These are phyloP conservation scores for Sebastes umbrosus DNA, from an alignment of 2,797 vertebrate species.

Conservation along the genomic window DNA sequence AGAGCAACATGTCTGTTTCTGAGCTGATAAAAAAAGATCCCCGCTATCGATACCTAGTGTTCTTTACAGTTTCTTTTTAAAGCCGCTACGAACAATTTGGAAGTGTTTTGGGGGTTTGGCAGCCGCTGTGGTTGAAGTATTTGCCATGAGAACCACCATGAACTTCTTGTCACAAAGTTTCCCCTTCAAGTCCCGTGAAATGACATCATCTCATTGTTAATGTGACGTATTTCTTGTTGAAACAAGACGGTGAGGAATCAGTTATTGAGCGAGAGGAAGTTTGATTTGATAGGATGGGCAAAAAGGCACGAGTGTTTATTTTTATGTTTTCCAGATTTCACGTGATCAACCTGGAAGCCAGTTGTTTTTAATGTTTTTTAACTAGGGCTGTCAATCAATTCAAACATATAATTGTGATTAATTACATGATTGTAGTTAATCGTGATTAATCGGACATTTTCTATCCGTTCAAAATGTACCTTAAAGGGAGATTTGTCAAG, in stretches of 20 bases:
- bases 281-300: not conserved
- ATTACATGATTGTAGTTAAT: too few species aligned
- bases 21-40: constrained; percentile 35
- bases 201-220: not conserved
- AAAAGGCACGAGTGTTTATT: too few species aligned
- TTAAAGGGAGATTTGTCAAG: too few species aligned
- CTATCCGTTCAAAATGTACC: too few species aligned
- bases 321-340: not conserved
- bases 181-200: not conserved
- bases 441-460: too few species aligned
- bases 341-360: not conserved
- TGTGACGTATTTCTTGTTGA: not conserved
- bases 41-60: not conserved
- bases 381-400: too few species aligned
- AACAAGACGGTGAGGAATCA: not conserved
- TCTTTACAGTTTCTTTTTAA: constrained; percentile 7
- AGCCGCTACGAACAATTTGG: not conserved
- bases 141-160: not conserved
- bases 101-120: not conserved
- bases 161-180: not conserved
- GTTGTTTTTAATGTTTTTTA: too few species aligned
- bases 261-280: not conserved
- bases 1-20: constrained; percentile 18
- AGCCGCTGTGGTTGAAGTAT: not conserved
- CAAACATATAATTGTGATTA: too few species aligned